These are phyloP conservation scores for Eunapius fragilis DNA, from an alignment of 37 sponge, comb jelly and placozoan species.

Conservation along the genomic window DNA sequence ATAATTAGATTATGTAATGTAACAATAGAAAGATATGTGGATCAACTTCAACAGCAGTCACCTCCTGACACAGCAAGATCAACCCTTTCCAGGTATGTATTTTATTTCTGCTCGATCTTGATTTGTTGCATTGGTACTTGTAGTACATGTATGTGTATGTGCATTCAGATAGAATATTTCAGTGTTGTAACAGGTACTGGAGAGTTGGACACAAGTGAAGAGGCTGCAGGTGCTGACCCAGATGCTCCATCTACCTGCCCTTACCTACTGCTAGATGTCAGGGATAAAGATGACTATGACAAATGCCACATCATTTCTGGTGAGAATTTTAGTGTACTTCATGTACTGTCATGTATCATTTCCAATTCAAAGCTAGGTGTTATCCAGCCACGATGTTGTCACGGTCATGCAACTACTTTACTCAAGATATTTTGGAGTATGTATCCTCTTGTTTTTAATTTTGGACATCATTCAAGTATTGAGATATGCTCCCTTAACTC, in stretches of 20 bases:
- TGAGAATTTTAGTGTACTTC: constrained; percentile 29
- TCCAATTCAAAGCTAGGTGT: constrained; percentile 75
- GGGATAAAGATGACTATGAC: constrained; percentile 83
- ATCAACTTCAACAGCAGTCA: constrained; percentile 1
- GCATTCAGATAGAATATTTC: background rate
- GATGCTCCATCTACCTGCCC: constrained; percentile 44
- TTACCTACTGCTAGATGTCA: constrained; percentile 93
- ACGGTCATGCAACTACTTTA: constrained; percentile 94
- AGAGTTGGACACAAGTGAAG: constrained; percentile 53
- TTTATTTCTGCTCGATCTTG: background rate
- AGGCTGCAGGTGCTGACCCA: background rate
- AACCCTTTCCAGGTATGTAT: constrained; percentile 68
- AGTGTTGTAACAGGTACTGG: constrained; percentile 74
- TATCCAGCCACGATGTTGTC: constrained; percentile 90
- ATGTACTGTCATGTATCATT: too few relatives aligned
- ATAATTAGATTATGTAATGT: background rate
- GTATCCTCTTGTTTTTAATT: constrained; percentile 65
- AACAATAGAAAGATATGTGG: background rate
- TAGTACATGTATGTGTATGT: background rate
- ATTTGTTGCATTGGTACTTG: too few relatives aligned
- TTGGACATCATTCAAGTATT: background rate
- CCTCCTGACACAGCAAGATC: constrained; percentile 78
- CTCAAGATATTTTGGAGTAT: constrained; percentile 90
- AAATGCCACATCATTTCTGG: constrained; percentile 91
- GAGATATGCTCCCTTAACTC: constrained; percentile 3